phyloP scores from a whole-genome alignment of 1,140 invertebrate genomes.

The Brachionus calyciflorus region DNA sequence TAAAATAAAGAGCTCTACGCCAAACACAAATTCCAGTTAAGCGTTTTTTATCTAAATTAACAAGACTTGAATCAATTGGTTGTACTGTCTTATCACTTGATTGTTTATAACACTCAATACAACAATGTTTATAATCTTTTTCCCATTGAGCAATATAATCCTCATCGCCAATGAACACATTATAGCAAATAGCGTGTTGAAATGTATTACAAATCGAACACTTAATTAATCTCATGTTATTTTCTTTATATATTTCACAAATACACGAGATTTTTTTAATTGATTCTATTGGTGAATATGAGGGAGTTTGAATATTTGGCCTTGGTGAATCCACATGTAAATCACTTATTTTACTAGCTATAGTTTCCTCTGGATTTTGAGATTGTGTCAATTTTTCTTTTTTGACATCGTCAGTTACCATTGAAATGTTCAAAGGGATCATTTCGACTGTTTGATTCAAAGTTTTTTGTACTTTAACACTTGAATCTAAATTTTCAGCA shows the following conservation, averaged over 20 bases:
- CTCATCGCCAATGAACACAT: not conserved
- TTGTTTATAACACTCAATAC: not conserved
- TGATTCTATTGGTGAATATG: not conserved
- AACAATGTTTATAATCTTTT: conserved; percentile 14
- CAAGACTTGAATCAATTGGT: not conserved
- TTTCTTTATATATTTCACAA: not conserved
- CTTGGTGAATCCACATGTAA: not conserved
- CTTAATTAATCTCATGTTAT: not conserved
- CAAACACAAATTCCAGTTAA: not conserved
- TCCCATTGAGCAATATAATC: not conserved
- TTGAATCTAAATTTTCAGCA: not conserved
- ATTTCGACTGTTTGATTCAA: not conserved
- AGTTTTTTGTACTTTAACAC: not conserved
- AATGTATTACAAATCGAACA: not conserved
- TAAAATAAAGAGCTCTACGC: not conserved
- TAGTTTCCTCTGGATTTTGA: not conserved
- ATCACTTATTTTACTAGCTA: not conserved
- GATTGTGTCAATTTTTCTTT: not conserved
- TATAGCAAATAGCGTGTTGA: conserved; percentile 27
- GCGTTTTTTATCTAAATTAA: not conserved
- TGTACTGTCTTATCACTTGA: not conserved
- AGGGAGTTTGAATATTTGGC: not conserved
- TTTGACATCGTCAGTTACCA: not conserved
- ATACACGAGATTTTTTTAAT: conserved; percentile 10
- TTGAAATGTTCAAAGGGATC: not conserved